These are phyloP conservation scores for Phenacoccus solenopsis DNA, from an alignment of 1,140 invertebrate species.

Conservation along the genomic window DNA sequence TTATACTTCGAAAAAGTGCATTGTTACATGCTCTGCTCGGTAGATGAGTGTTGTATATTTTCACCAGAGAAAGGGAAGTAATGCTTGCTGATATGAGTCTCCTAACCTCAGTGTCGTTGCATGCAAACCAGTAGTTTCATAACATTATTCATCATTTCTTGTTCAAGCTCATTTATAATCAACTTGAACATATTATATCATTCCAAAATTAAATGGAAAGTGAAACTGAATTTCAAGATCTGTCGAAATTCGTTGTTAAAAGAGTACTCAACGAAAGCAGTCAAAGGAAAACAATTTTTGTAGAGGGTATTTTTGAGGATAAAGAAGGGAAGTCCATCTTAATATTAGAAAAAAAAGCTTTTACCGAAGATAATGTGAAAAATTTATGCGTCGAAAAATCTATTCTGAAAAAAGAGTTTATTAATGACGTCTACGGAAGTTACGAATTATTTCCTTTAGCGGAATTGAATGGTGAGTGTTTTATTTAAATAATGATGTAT, in stretches of 20 bases:
- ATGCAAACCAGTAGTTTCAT: no score
- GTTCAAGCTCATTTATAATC: no score
- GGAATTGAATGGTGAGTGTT: conserved; percentile 50
- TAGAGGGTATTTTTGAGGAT: conserved; percentile 52
- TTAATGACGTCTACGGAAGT: conserved; percentile 80
- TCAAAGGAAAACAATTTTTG: conserved; percentile 54
- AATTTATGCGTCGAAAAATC: conserved; percentile 45
- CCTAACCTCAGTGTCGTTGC: no score
- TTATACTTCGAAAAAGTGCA: no score
- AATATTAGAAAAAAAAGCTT: conserved; percentile 72
- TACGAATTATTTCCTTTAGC: conserved; percentile 54
- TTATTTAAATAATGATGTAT: neutral
- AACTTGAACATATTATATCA: no score
- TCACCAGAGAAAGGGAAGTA: no score
- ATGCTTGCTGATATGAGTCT: no score
- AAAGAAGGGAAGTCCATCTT: conserved; percentile 52
- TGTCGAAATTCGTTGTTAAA: conserved; percentile 34
- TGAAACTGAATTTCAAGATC: conserved; percentile 20
- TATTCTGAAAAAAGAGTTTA: conserved; percentile 46
- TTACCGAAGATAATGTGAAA: conserved; percentile 47
- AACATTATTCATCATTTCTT: no score
- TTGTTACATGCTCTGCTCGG: no score
- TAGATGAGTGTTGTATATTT: no score
- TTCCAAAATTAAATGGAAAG: conserved; percentile 8
- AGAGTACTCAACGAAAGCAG: conserved; percentile 47